Conservation (phyloP, 2,113 vertebrate species). For the Osmerus eperlanus region DNA sequence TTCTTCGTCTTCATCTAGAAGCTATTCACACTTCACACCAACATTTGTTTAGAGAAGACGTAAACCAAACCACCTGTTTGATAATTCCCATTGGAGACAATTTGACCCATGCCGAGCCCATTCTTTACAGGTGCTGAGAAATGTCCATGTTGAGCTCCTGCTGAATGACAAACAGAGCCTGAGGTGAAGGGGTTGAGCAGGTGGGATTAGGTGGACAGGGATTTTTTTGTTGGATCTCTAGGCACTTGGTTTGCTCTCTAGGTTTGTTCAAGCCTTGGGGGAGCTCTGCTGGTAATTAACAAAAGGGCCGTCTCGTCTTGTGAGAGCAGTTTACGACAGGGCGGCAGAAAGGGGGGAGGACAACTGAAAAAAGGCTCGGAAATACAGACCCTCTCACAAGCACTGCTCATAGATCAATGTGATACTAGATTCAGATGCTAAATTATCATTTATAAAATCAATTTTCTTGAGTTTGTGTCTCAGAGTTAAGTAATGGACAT, state of each 20-base stretch:
- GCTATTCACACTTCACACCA: no score
- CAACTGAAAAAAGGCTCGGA: no score
- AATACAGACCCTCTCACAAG: no score
- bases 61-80: no score
- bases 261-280: constrained; percentile 18
- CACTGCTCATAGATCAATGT: no score
- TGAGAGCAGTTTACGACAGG: constrained; percentile 15
- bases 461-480: no score
- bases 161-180: constrained; percentile 19
- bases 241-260: background rate
- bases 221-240: background rate
- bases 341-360: background rate
- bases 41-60: no score
- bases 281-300: background rate
- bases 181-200: background rate
- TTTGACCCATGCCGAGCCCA: background rate
- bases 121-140: constrained; percentile 38
- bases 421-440: no score
- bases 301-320: background rate
- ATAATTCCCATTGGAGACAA: no score
- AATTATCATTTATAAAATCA: no score
- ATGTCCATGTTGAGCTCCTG: constrained; percentile 46
- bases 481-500: no score
- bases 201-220: background rate
- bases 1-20: no score